A percentile compares a stretch with the other conserved stretches of the same genome.
phyloP scores from a whole-genome alignment of 2,797 vertebrate genomes.

The Leucoraja ocellata region DNA sequence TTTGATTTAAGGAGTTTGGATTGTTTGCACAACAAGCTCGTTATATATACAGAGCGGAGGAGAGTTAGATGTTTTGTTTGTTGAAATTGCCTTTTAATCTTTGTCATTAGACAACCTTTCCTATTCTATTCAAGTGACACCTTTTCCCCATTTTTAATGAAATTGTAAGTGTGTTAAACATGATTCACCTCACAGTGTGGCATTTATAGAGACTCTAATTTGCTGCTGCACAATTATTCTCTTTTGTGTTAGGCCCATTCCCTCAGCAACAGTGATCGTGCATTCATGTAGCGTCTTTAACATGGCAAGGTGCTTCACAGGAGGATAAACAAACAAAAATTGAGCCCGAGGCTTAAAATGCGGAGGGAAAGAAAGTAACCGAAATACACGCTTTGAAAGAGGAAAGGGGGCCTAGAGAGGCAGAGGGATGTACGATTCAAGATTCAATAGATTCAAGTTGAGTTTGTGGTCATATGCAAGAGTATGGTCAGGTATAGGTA shows the following conservation, averaged over 20 bases:
- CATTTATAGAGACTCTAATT: not conserved
- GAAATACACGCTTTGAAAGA: too few species aligned
- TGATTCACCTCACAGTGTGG: not conserved
- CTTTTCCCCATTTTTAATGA: constrained; percentile 2
- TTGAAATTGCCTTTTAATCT: constrained; percentile 1
- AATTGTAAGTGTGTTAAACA: not conserved
- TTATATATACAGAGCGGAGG: not conserved
- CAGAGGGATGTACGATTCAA: too few species aligned
- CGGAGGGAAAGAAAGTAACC: too few species aligned
- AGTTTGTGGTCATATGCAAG: too few species aligned
- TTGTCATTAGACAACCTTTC: not conserved
- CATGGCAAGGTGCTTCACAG: too few species aligned
- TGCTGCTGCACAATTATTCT: not conserved
- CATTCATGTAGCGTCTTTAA: too few species aligned
- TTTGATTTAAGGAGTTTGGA: not conserved
- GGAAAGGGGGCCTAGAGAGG: too few species aligned
- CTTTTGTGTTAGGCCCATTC: not conserved
- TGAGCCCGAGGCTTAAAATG: too few species aligned
- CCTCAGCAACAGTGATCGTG: not conserved
- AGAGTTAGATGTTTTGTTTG: not conserved
- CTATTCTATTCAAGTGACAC: not conserved
- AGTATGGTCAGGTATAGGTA: too few species aligned
- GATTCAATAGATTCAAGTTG: too few species aligned
- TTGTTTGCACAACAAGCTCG: not conserved
- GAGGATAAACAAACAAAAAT: too few species aligned